Conservation (phyloP, 1,140 invertebrate species). For the Sycophila sp. region DNA sequence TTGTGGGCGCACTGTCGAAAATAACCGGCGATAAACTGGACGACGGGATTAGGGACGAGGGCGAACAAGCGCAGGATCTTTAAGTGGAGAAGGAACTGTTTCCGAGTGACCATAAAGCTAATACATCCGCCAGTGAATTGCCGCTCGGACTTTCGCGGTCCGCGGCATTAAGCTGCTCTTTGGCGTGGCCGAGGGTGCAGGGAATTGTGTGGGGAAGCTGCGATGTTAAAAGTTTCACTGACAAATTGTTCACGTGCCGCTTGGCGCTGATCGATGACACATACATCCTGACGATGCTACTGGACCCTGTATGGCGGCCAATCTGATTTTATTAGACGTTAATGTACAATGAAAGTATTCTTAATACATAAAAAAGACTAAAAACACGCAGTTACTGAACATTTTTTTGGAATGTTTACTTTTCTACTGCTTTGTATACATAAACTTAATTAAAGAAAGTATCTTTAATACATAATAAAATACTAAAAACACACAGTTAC, state of each 20-base stretch:
- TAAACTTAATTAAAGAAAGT: no score
- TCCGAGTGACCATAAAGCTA: constrained; percentile 61
- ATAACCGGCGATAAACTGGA: constrained; percentile 57
- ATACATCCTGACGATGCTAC: no score
- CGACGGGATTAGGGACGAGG: constrained; percentile 35
- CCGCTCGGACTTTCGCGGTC: constrained; percentile 38
- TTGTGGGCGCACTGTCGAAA: constrained; percentile 43
- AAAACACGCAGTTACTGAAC: no score
- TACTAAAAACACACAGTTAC: no score
- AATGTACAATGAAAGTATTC: no score
- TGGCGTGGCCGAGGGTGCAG: background rate
- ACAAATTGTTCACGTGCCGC: constrained; percentile 65
- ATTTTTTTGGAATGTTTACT: no score
- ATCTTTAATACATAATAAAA: no score
- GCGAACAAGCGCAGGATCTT: constrained; percentile 21
- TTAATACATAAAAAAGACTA: no score
- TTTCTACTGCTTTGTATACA: no score
- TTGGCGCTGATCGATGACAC: constrained; percentile 39
- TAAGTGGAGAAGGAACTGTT: constrained; percentile 58
- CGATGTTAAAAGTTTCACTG: constrained; percentile 43
- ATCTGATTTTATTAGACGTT: no score
- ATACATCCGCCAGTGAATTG: constrained; percentile 60
- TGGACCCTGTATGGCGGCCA: no score
- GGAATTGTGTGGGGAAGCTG: background rate
- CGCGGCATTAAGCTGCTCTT: background rate